These are phyloP conservation scores for Agrilus mali DNA, from an alignment of 2,888 invertebrate species.

Conservation along the genomic window DNA sequence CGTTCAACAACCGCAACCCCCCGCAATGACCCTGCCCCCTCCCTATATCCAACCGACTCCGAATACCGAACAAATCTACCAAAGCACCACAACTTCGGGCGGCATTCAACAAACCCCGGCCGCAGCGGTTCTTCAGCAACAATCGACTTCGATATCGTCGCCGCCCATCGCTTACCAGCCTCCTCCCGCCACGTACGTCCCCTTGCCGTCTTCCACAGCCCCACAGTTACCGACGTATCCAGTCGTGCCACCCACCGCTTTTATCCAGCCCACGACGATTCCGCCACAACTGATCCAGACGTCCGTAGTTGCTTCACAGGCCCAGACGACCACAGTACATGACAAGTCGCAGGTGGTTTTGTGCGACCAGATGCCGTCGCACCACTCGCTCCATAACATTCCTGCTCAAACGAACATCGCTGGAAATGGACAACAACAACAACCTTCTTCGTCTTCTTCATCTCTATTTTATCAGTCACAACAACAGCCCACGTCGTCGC, in stretches of 20 bases:
- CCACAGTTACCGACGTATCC: background rate
- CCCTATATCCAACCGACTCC: slow-evolving; percentile 6
- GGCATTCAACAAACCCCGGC: background rate
- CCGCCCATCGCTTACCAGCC: background rate
- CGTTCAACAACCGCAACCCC: slow-evolving; percentile 1
- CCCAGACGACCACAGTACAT: background rate
- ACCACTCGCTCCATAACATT: background rate
- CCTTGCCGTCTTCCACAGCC: background rate
- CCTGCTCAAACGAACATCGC: too few species aligned
- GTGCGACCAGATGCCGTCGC: background rate
- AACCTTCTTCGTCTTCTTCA: background rate
- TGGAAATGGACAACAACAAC: background rate
- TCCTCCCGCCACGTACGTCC: background rate
- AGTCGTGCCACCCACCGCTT: background rate
- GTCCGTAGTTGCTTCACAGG: background rate
- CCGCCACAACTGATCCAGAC: background rate
- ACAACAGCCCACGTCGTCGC: slow-evolving; percentile 4
- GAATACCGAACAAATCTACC: background rate
- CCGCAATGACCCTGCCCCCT: background rate
- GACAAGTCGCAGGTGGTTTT: background rate
- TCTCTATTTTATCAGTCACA: background rate
- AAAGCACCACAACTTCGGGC: too few species aligned
- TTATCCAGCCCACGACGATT: background rate
- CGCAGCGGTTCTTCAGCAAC: background rate
- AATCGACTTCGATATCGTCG: slow-evolving; percentile 5